Base-by-base conservation (phyloP, 2,113 vertebrate species). In the Lophius piscatorius region DNA sequence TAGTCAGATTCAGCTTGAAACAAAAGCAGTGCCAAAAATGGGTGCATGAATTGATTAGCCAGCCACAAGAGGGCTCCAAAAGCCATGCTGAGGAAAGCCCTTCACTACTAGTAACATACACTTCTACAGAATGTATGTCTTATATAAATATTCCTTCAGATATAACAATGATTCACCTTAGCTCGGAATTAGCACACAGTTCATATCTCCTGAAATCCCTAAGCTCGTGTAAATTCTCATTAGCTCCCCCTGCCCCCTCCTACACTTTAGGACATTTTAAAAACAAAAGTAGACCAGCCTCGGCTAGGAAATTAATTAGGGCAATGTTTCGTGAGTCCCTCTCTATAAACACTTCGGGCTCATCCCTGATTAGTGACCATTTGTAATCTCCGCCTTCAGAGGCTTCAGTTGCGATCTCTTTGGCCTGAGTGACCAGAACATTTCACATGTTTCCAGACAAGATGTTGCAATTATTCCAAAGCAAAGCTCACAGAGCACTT, bases 341-440 rank as follows among this genome's bases (percentile, higher is more conserved):
- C 80, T 81, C 79, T 72, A 74, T 81, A 86, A 90, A 90, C 81
- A 87, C 67, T 10, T 40, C 76, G 45, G 67, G 81, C 82, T 89
- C 86, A 89, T 88, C 86, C 86, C 76, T 84, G 81, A 88, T 90
- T 90, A 90, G 65, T 58, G 75, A 70, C 81, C 84, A 85, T 91
- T 92, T 87, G 87, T 88, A 90, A 89, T 76, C 75, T 88, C 69
- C 52, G 72, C 80, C 85, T 85, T 76, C 75, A 88, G 74, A 81
- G 82, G 76, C 78, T 90, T 83, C 76, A 63, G 33, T 65, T 13
- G 60, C 49, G 76, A 88, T 80, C 80, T 84, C 64, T 82, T 84
- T 87, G 85, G 63, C 65, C 63, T 64, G 66, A 75, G 65, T 77
- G 66, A 83, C 78, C 60, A 61, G 56, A 76, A 49, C 54, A 5